Evolutionary conservation across 1,140 invertebrate genomes (phyloP).

Genomic region (Araneus ventricosus): DNA sequence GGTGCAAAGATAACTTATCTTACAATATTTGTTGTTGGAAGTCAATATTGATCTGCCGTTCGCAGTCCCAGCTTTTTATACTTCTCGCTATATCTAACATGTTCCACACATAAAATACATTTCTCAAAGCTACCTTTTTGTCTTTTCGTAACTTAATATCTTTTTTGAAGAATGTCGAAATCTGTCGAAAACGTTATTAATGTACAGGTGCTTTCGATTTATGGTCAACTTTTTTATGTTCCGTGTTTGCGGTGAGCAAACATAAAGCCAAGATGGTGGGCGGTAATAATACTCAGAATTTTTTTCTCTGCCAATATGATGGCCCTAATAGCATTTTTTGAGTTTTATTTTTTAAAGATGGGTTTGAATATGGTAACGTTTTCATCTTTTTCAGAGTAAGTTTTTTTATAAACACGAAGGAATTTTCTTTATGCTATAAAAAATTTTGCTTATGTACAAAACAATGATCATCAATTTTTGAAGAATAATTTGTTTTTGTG

Average conservation of each 20-base stretch:
- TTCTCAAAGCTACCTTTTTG: neutral
- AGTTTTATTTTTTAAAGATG: too few relatives aligned
- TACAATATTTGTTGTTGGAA: neutral
- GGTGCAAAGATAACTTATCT: neutral
- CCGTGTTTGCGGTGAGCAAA: neutral
- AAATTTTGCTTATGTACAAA: too few relatives aligned
- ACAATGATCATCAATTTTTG: too few relatives aligned
- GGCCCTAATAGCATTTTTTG: too few relatives aligned
- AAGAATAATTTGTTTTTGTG: too few relatives aligned
- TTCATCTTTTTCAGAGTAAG: too few relatives aligned
- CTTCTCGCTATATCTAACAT: neutral
- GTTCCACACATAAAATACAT: neutral
- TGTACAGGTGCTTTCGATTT: neutral
- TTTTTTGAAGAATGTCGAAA: neutral
- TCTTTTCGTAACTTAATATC: neutral
- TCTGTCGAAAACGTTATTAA: conserved; percentile 9
- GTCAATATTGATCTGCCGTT: neutral
- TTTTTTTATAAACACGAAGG: too few relatives aligned
- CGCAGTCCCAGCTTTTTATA: neutral
- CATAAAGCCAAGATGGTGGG: neutral
- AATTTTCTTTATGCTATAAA: too few relatives aligned
- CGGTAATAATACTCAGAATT: neutral
- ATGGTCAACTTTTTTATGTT: neutral
- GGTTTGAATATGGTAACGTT: too few relatives aligned
- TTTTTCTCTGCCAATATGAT: neutral